These are phyloP conservation scores for Gymnocypris eckloni DNA, from an alignment of 2,797 vertebrate genomes.

Conservation along the genomic window DNA sequence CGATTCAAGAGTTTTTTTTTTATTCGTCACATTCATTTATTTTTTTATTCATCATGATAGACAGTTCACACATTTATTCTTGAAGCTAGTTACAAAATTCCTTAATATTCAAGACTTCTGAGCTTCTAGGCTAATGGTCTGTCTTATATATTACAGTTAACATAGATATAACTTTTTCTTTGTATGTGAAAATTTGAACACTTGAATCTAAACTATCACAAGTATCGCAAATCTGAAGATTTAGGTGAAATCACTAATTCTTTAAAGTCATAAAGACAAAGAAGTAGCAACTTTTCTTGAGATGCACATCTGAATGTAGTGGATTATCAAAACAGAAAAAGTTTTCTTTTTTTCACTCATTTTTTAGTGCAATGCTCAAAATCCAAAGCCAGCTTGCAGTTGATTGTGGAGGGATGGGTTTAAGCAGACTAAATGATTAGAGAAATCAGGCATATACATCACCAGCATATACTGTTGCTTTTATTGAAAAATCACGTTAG, in stretches of 20 bases:
- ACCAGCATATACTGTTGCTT: neutral
- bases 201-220: neutral
- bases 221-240: neutral
- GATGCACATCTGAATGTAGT: neutral
- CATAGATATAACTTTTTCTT: neutral
- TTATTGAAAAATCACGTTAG: neutral
- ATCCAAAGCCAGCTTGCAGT: neutral
- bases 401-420: neutral
- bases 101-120: neutral
- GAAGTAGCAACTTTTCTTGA: neutral
- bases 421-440: neutral
- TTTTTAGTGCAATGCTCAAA: too few relatives aligned
- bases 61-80: neutral
- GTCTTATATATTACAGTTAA: neutral
- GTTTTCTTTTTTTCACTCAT: too few relatives aligned
- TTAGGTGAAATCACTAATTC: neutral
- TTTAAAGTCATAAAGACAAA: neutral
- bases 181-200: neutral
- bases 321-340: neutral
- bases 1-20: too few relatives aligned
- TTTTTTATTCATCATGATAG: neutral
- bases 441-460: neutral
- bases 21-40: too few relatives aligned
- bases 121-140: neutral
- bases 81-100: neutral